Base-by-base conservation (phyloP, 2,888 invertebrate genomes). In the Aleiodes testaceus region DNA sequence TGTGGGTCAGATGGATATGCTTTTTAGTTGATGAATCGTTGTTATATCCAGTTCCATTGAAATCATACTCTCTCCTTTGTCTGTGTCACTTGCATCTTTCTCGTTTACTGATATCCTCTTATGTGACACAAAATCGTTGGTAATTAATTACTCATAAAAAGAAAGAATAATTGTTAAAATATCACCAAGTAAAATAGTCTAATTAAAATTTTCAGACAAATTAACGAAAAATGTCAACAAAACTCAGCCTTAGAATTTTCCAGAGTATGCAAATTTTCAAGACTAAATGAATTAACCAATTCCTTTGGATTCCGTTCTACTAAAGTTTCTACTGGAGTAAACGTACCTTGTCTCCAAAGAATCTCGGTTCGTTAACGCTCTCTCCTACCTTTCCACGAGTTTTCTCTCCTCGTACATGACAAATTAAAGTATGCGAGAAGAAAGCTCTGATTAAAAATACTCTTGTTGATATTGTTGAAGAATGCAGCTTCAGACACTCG, bases 1-100 rank as follows among this genome's bases (percentile, higher is more conserved):
- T 63, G 44, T 63, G 61, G 61, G 61, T 63, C 61, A 63, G 61
- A 63, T 22, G 47, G 47, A 47, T 14, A 16, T 47, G 63, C 63
- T 63, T 63, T 63, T 45, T 45, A 45, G 22, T 63, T 63, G 63
- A 63, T 63, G 63, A 63, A 63, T 63, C 45, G 45, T 63, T 63
- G 63, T 63, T 45, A 63, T 45, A 22, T 22, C n/a, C 53, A 5
- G 22, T n/a, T n/a, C 59, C 59, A 59, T 59, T 59, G 59, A 42
- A 2, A 59, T 11, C 36, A 12, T 53, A 59, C 14, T 59, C 16
- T 42, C 36, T 3, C 11, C 18, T 59, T 59, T 59, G 59, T 59
- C 14, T 16, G 42, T 3, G 16, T 59, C 59, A 59, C 59, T 59
- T 36, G 36, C 18, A 59, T 59, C 59, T 42, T 36, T 9, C 59